Base-by-base conservation (phyloP, 1,140 invertebrate genomes). In the Gerris buenoi region DNA sequence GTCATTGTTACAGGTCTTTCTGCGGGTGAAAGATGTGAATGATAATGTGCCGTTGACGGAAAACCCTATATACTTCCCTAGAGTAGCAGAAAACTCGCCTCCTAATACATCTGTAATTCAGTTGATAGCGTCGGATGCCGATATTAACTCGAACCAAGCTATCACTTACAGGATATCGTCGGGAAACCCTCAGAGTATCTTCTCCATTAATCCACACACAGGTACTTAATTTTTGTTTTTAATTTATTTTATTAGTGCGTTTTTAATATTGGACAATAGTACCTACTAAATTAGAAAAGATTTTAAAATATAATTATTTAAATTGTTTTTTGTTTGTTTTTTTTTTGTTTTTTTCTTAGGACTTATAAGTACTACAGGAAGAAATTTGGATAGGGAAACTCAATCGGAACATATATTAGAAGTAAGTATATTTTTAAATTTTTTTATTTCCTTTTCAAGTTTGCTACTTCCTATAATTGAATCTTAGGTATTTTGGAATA, bases 11-110 rank as follows among this genome's bases (percentile, higher is more conserved):
- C 77, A 91, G 89, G 88, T 97, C n/a, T 95, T 89, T 77, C 84
- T 97, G 29, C 83, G 88, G 74, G 87, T 98, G 62, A 77, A 86
- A 59, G 92, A 98, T 77, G 89, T 89, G 73, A 98, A 98, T 79
- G 95, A 98, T 80, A 93, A 96, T 79, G 86, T 87, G 25, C 94
- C 95, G 23, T 80, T 95, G 77, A 93, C 93, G 28, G 83, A 84
- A 65, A 83, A 86, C 66, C 89, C 95, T 1, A 86, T 92, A 57
- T 97, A 97, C 79, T 87, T 88, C 75, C 86, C 88, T 1, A 82
- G 81, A 18, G 84, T 98, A 33, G 75, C 81, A 13, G 95, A 98
- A 81, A 93, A 95, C 76, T 88, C 88, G 69, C 80, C 86, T 0
- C 82, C 83, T 29, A 88, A 87, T 63, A 85, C 85, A 60, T 81